Percentiles rank a stretch among this genome's conserved stretches.
phyloP scores from a whole-genome alignment of 2,888 invertebrate species.

The Melinaea menophilus region DNA sequence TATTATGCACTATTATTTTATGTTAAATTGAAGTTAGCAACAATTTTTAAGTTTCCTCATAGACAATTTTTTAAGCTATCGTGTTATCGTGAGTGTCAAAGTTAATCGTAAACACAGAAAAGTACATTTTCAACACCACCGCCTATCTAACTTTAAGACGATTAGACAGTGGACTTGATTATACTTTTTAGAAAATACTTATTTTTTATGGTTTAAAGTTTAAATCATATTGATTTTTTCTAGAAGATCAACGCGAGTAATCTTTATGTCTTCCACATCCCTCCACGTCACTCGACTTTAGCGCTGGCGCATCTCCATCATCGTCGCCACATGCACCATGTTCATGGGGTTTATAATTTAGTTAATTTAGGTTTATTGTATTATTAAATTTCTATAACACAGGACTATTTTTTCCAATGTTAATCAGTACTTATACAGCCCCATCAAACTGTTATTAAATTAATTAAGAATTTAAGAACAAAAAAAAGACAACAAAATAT shows the following conservation, averaged over 20 bases:
- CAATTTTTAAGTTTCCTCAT: no score
- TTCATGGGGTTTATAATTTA: constrained; percentile 35
- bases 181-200: constrained; percentile 50
- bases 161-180: constrained; percentile 50
- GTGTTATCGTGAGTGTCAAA: constrained; percentile 34
- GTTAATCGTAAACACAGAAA: constrained; percentile 41
- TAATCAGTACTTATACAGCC: no score
- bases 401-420: no score
- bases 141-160: constrained; percentile 52
- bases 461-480: no score
- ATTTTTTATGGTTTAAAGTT: neutral
- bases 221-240: constrained; percentile 32
- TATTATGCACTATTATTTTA: no score
- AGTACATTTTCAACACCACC: constrained; percentile 47
- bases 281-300: constrained; percentile 41
- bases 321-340: constrained; percentile 39
- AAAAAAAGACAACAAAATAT: no score
- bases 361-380: no score
- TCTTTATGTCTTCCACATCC: constrained; percentile 39
- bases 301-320: constrained; percentile 37
- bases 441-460: no score
- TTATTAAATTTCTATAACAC: no score
- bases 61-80: no score
- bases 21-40: no score
- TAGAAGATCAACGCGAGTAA: constrained; percentile 40